Conservation (phyloP, 2,888 invertebrate species). For the Drosophila mercatorum region DNA sequence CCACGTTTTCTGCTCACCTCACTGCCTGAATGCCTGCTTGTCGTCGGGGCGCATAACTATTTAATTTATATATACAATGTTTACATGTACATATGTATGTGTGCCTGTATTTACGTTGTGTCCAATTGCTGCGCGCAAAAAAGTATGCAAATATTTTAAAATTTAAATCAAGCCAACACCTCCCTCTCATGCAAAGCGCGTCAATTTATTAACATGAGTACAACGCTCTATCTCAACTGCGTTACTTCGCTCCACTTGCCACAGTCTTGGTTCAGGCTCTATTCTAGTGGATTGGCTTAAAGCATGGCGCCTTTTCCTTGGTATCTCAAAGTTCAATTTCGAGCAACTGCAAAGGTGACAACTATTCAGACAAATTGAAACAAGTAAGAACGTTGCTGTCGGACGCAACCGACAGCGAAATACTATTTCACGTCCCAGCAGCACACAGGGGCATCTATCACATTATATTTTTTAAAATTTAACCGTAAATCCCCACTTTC, state of each 20-base stretch:
- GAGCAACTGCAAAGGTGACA: slow-evolving; percentile 32
- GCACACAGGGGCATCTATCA: too few species aligned
- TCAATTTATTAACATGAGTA: slow-evolving; percentile 60
- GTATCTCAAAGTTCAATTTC: slow-evolving; percentile 12
- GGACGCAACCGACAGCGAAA: too few species aligned
- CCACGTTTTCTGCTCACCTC: slow-evolving; percentile 41
- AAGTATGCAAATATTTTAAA: slow-evolving; percentile 81
- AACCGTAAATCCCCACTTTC: too few species aligned
- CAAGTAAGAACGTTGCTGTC: too few species aligned
- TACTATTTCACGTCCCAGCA: too few species aligned
- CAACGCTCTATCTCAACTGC: slow-evolving; percentile 34
- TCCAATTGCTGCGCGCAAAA: slow-evolving; percentile 61
- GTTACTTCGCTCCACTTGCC: slow-evolving; percentile 6
- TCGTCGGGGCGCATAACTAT: slow-evolving; percentile 65
- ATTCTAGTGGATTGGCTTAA: slow-evolving; percentile 29
- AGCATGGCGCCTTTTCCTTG: slow-evolving; percentile 27
- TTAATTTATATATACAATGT: slow-evolving; percentile 63
- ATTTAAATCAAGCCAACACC: slow-evolving; percentile 74
- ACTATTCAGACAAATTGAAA: not conserved
- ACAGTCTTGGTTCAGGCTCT: slow-evolving; percentile 21
- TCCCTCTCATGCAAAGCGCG: slow-evolving; percentile 14
- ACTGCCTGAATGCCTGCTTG: slow-evolving; percentile 42
- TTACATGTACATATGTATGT: slow-evolving; percentile 5
- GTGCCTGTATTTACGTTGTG: slow-evolving; percentile 44
- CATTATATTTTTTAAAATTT: too few species aligned